Evolutionary conservation across 1,140 invertebrate species (phyloP), one percentile per base, ranked within the genome.

Genomic region (Coenobita brevimanus): DNA sequence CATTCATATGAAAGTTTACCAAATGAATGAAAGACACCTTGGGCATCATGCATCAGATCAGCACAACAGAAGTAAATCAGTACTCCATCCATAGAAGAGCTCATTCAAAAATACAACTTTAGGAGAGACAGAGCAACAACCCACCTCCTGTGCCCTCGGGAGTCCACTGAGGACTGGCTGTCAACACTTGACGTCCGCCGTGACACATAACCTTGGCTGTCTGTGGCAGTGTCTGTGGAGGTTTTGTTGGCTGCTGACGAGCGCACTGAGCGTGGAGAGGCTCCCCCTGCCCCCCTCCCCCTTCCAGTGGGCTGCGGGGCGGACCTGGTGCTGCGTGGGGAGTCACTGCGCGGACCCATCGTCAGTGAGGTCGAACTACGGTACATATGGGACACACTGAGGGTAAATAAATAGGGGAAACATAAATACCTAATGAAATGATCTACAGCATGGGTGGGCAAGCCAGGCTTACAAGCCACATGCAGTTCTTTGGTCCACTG

Each of bases 111-210:
- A n/a, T n/a, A n/a, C 89, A 91, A 89, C 90, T 91, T 92, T 88
- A 27, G 89, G 81, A 33, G 75, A 36, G 27, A 79, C 0, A 27
- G 46, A 54, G n/a, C 15, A 3, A n/a, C 50, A n/a, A 64, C 82
- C 21, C 81, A 84, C 91, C 92, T 89, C 54, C 90, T 81, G 69
- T 92, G 91, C 8, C 91, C 89, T 88, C 91, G 85, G 24, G 90
- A 91, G 33, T 96, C 96, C 75, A 95, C 95, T 27, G 96, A 97
- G 92, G 96, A 97, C 92, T 97, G 96, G 91, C 96, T 97, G 92
- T 98, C 97, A 0, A 97, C 95, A 88, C 91, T 92, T 33, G 91
- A 91, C 0, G 96, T 97, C 89, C 94, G 91, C 60, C 93, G 92
- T 91, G 93, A 93, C 93, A 93, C 91, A 92, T 91, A 89, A 93